These are phyloP conservation scores for Prinia subflava DNA, from an alignment of 2,113 vertebrate species.

Conservation along the genomic window DNA sequence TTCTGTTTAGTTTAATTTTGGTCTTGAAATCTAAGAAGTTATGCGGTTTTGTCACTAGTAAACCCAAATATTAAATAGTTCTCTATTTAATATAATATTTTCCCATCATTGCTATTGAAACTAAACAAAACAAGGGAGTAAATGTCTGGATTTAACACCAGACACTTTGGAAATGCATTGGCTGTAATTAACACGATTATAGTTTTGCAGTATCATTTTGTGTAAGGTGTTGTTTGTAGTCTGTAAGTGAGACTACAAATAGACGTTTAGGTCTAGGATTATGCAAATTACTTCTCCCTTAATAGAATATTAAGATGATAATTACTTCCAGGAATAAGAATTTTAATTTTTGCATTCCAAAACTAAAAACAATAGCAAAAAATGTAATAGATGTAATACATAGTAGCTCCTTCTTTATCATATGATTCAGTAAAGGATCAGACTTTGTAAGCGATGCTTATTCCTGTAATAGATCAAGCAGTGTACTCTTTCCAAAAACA, in stretches of 20 bases:
- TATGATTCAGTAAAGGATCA: background rate
- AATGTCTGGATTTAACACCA: background rate
- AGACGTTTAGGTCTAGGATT: background rate
- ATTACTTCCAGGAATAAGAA: background rate
- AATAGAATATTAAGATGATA: background rate
- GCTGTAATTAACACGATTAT: background rate
- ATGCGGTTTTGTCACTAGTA: background rate
- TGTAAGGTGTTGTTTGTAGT: background rate
- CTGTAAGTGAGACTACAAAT: background rate
- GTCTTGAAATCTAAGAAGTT: background rate
- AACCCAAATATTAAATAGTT: background rate
- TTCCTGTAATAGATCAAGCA: background rate
- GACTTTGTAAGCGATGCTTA: background rate
- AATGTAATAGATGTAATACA: background rate
- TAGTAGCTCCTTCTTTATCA: background rate
- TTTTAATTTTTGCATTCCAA: background rate
- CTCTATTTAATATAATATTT: background rate
- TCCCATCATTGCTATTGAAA: background rate
- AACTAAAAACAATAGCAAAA: background rate
- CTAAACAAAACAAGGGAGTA: background rate
- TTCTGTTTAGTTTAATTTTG: background rate
- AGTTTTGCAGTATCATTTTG: background rate
- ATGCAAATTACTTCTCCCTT: background rate
- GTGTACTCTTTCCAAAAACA: background rate
- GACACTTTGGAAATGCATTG: background rate